A percentile compares a stretch with the other conserved stretches of the same genome.
phyloP scores from a whole-genome alignment of 2,113 vertebrate species.

The Laticauda colubrina region DNA sequence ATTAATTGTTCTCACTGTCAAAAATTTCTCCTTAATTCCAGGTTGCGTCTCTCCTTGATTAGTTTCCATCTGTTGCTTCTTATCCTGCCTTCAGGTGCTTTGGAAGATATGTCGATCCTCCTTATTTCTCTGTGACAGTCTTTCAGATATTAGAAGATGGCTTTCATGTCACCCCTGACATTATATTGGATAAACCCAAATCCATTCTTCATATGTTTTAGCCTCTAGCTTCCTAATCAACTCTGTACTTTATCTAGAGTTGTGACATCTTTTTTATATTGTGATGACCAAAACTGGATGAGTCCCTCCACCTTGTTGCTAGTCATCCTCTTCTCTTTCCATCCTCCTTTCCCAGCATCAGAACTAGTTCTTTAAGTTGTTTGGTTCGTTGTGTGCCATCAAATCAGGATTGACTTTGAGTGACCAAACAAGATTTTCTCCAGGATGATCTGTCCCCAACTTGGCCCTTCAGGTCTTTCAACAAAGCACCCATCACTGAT shows the following conservation, averaged over 20 bases:
- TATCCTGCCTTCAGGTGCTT: no score
- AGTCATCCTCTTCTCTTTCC: not conserved
- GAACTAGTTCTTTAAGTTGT: not conserved
- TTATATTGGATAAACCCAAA: not conserved
- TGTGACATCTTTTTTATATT: not conserved
- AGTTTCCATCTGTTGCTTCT: no score
- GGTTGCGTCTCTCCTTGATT: not conserved
- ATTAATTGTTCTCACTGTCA: not conserved
- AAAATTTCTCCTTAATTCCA: not conserved
- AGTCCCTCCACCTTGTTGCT: not conserved
- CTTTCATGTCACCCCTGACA: not conserved
- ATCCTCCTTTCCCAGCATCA: not conserved
- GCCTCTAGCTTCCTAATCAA: not conserved
- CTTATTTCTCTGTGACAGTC: no score
- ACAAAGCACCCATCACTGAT: not conserved
- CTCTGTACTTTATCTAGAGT: not conserved
- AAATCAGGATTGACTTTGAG: not conserved
- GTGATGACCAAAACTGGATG: not conserved
- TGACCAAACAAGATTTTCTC: not conserved
- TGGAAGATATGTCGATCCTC: no score
- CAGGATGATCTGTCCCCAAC: not conserved
- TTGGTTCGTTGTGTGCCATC: not conserved
- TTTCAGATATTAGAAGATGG: not conserved
- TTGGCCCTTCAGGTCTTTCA: not conserved
- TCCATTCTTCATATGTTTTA: fast-evolving